Percentiles rank a stretch among this genome's conserved stretches.
These are phyloP conservation scores for Macropus fuliginosus DNA, from an alignment of 2,797 vertebrate genomes.

Conservation along the genomic window DNA sequence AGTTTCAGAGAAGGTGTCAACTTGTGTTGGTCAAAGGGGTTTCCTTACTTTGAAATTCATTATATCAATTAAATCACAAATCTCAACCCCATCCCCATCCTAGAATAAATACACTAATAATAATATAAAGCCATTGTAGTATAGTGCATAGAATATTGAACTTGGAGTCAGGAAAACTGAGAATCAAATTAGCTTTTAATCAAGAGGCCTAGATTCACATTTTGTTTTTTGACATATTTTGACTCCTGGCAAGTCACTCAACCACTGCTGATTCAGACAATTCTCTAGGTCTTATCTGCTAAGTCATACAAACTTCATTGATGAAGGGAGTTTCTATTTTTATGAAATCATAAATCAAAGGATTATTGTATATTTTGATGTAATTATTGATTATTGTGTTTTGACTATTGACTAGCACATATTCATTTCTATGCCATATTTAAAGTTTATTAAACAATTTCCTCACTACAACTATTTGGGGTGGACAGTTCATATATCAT, in stretches of 20 bases:
- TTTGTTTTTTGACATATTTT: neutral
- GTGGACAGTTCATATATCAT: neutral
- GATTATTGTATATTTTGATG: neutral
- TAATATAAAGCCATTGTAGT: neutral
- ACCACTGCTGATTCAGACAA: no score
- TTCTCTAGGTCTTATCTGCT: neutral
- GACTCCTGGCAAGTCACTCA: neutral
- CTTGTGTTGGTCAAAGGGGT: neutral
- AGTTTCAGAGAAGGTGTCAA: neutral
- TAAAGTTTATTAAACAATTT: neutral
- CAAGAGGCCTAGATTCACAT: neutral
- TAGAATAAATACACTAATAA: neutral
- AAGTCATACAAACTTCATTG: neutral
- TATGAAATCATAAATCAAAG: neutral
- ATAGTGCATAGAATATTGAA: neutral
- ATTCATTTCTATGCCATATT: neutral
- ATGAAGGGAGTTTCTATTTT: neutral
- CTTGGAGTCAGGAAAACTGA: neutral
- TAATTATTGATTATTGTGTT: neutral
- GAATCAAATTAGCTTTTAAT: neutral
- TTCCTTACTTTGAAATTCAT: neutral
- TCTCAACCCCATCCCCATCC: neutral
- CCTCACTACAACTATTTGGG: neutral
- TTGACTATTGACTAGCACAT: neutral
- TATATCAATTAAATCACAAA: neutral